Evolutionary conservation across 1,140 invertebrate species (phyloP), one percentile per base, ranked within the genome.

Genomic region (Drosophila ficusphila): DNA sequence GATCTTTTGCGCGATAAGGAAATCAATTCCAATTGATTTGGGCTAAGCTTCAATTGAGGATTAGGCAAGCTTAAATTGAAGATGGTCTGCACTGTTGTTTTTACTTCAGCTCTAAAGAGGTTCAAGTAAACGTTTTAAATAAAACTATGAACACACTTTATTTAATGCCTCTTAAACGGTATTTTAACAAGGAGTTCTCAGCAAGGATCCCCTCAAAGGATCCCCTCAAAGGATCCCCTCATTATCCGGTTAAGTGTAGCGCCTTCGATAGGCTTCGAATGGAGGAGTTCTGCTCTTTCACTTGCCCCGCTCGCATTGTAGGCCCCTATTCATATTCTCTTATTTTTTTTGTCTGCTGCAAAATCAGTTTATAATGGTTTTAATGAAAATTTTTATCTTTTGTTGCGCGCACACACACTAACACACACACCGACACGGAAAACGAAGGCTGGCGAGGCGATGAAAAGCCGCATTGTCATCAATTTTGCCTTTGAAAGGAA

Each of bases 301-400:
- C 34, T 61, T 44, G 33, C 18, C 52, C 21, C 52, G 23, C 19
- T 31, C 27, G 36, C 23, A 61, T 67, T 67, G 62, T 64, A 19
- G 51, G 33, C 58, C 61, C 29, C 23, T 16, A 18, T 42, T 29
- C 7, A 44, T 36, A 25, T 67, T 61, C 39, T 39, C 12, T 51
- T 3, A 23, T 14, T 36, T 42, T 47, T 39, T 58, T 51, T 60
- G 51, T 39, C 75, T 76, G 60, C 70, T 56, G 57, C 71, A 41
- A 60, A 49, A 74, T 58, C 65, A 75, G 75, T 65, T 85, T 83
- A 64, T 86, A 88, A 86, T 77, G 82, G 73, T 77, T 86, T 86
- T 86, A 86, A 86, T 86, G 69, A 86, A 67, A 86, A 82, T 88
- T 86, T 86, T 82, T 78, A 88, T 88, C 82, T 88, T 77, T 88